Percentiles rank a stretch among this genome's conserved stretches.
Conservation (phyloP, 2,888 invertebrate species). For the Deilephila porcellus region DNA sequence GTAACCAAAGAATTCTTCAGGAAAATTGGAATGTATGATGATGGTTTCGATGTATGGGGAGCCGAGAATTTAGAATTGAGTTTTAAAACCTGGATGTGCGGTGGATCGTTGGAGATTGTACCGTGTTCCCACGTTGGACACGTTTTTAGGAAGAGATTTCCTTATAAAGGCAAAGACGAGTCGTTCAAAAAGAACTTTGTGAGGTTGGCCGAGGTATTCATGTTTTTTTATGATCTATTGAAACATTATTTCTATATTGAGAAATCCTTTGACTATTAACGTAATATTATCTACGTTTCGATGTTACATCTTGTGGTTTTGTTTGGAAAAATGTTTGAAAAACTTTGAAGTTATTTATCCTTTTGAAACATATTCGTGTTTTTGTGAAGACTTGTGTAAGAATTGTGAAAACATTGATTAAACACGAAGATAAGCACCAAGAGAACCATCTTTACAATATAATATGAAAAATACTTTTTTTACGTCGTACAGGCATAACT, state of each 20-base stretch:
- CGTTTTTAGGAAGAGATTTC: constrained; percentile 96
- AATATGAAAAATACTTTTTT: too few species aligned
- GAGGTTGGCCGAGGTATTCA: constrained; percentile 91
- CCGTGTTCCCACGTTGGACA: constrained; percentile 99
- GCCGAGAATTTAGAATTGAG: constrained; percentile 98
- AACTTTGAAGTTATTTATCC: too few species aligned
- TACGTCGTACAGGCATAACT: too few species aligned
- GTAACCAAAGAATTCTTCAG: constrained; percentile 96
- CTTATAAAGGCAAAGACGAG: constrained; percentile 95
- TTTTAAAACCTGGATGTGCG: constrained; percentile 99
- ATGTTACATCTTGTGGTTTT: neutral
- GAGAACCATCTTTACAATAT: too few species aligned
- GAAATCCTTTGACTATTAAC: neutral
- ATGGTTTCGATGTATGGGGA: constrained; percentile 99
- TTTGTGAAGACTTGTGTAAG: too few species aligned
- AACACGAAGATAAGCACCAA: too few species aligned
- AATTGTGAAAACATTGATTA: too few species aligned
- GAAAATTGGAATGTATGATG: constrained; percentile 96
- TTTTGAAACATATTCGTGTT: too few species aligned
- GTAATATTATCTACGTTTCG: neutral
- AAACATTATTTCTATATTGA: neutral
- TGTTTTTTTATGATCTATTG: neutral
- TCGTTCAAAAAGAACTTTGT: constrained; percentile 95
- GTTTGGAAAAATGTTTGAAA: neutral
- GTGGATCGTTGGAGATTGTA: constrained; percentile 97